Evolutionary conservation across 2,888 invertebrate species (phyloP).

Genomic region (Sphaeridia pumilis): DNA sequence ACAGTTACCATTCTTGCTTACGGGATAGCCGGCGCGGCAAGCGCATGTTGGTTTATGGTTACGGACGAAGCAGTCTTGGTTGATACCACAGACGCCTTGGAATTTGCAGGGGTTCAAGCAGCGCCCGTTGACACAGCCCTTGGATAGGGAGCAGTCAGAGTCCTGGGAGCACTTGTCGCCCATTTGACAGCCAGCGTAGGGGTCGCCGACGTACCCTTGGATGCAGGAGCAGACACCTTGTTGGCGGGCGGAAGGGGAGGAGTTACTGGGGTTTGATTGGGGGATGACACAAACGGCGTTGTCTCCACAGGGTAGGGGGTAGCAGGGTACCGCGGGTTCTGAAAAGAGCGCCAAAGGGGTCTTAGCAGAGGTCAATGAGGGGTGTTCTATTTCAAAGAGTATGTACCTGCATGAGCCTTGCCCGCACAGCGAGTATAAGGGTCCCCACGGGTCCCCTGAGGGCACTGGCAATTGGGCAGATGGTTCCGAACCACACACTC

Average conservation of each 20-base stretch:
- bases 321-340: slow-evolving; percentile 4
- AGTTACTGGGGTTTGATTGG: neutral
- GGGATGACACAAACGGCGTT: slow-evolving; percentile 10
- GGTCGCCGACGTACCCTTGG: slow-evolving; percentile 53
- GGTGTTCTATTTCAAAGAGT: neutral
- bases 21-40: slow-evolving; percentile 24
- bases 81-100: slow-evolving; percentile 18
- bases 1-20: slow-evolving; percentile 17
- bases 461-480: slow-evolving; percentile 1
- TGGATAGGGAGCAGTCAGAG: slow-evolving; percentile 57
- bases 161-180: slow-evolving; percentile 60
- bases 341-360: neutral
- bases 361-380: neutral
- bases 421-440: neutral
- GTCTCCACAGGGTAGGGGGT: slow-evolving; percentile 10
- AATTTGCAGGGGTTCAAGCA: slow-evolving; percentile 44
- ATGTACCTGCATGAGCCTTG: neutral
- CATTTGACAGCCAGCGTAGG: slow-evolving; percentile 67
- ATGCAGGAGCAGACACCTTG: slow-evolving; percentile 1
- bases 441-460: neutral
- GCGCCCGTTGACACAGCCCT: slow-evolving; percentile 37
- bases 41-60: slow-evolving; percentile 12
- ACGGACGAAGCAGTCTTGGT: slow-evolving; percentile 2
- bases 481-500: slow-evolving; percentile 9
- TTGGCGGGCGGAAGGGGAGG: neutral